Evolutionary conservation across 2,888 invertebrate species (phyloP).

Genomic region (Hermodice carunculata): DNA sequence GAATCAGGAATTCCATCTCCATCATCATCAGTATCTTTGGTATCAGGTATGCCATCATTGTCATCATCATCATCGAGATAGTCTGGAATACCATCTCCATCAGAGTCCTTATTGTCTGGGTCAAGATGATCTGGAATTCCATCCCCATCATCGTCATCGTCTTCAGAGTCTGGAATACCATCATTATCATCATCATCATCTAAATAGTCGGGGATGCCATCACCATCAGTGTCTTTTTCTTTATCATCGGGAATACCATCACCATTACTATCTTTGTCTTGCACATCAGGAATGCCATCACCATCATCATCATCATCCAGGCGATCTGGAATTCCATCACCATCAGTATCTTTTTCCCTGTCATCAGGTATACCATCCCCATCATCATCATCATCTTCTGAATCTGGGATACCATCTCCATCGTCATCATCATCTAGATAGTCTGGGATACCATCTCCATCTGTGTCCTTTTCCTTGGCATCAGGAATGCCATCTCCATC

Average conservation of each 20-base stretch:
- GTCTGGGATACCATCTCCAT: slow-evolving; percentile 37
- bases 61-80: slow-evolving; percentile 31
- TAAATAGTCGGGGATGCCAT: slow-evolving; percentile 37
- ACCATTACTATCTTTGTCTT: slow-evolving; percentile 39
- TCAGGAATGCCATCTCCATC: slow-evolving; percentile 43
- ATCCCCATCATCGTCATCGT: slow-evolving; percentile 28
- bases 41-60: slow-evolving; percentile 38
- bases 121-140: slow-evolving; percentile 15
- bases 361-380: slow-evolving; percentile 42
- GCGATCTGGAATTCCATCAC: slow-evolving; percentile 63
- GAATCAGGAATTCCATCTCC: slow-evolving; percentile 27
- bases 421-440: slow-evolving; percentile 32
- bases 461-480: slow-evolving; percentile 25
- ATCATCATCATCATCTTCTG: slow-evolving; percentile 31
- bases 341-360: slow-evolving; percentile 51
- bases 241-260: slow-evolving; percentile 30
- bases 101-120: slow-evolving; percentile 5
- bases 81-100: slow-evolving; percentile 51
- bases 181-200: slow-evolving; percentile 43
- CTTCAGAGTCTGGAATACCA: slow-evolving; percentile 12
- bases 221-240: slow-evolving; percentile 22
- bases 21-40: slow-evolving; percentile 32
- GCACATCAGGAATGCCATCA: slow-evolving; percentile 56
- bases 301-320: slow-evolving; percentile 55
- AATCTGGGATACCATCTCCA: slow-evolving; percentile 28